These are phyloP conservation scores for Porites australiensis DNA, from an alignment of 64 coral and sea anemone species.

Conservation along the genomic window DNA sequence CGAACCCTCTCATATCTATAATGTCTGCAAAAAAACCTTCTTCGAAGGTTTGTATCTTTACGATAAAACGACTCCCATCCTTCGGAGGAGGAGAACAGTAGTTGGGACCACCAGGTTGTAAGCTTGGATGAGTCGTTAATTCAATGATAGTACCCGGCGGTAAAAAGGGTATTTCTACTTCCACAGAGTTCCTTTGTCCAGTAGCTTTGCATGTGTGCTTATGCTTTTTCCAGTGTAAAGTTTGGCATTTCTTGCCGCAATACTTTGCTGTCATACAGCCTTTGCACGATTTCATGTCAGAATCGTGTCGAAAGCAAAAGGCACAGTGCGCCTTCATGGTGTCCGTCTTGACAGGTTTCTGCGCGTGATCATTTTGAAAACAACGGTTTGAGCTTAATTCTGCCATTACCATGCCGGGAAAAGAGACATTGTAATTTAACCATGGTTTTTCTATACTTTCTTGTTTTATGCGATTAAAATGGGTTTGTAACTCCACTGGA, in stretches of 20 bases:
- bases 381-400: neutral
- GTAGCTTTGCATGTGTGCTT: constrained; percentile 29
- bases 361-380: neutral
- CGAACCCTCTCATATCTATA: neutral
- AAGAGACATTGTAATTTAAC: neutral
- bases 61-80: constrained; percentile 28
- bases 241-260: constrained; percentile 60
- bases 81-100: neutral
- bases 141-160: too few species aligned
- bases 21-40: too few species aligned
- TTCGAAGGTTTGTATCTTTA: constrained; percentile 48
- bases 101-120: neutral
- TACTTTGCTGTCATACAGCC: constrained; percentile 46
- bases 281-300: constrained; percentile 35
- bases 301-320: neutral
- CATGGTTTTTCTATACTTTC: neutral
- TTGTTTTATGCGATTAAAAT: neutral
- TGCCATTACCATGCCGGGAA: neutral
- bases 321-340: neutral
- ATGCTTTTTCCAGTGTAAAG: constrained; percentile 61
- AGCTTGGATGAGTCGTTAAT: too few species aligned
- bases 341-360: neutral
- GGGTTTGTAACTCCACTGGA: neutral
- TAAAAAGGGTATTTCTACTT: too few species aligned
- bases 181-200: neutral